Evolutionary conservation across 2,797 vertebrate species (phyloP), one percentile per base, ranked within the genome.

Genomic region (Brachyalestes nurse): DNA sequence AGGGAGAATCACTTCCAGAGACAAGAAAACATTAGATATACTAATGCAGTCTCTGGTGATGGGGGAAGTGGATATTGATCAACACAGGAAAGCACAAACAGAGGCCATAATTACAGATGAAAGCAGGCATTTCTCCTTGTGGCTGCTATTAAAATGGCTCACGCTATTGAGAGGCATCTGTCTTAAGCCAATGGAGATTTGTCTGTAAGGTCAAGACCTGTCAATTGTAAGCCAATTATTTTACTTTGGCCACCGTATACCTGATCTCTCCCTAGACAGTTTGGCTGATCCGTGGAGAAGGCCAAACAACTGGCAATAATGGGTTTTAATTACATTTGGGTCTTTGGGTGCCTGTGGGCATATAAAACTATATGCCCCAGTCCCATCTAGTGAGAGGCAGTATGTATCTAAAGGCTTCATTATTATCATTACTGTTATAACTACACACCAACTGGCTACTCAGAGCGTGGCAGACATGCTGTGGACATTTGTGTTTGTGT

Each of bases 1-100:
- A 74, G 17, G 70, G n/a, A 0, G n/a, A 66, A 66, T 28, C 62
- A 47, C 40, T 5, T 57, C 28, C 9, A 28, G 28, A 74, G 23
- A 66, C 34, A 40, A 65, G 62, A 55, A 61, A 61, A 61, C 40
- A 75, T 75, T 28, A 75, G 55, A 75, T 49, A 38, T 28, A 60
- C 64, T 49, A 53, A 75, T 64, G 57, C 40, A 21, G 47, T 76
- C 51, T 80, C n/a, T 79, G 28, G 47, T 81, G 47, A 71, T 71
- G 12, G 62, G 62, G 65, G 72, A 82, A 83, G 77, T 72, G 62
- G 65, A 79, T 78, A 72, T 65, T 78, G 78, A 85, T 66, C 58
- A 71, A 47, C 25, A 66, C 72, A 86, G 83, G 82, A 89, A 86
- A 79, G 62, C 40, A 69, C 64, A 81, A 74, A 86, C 73, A 81